Base-by-base conservation (phyloP, 2,797 vertebrate species). In the Protonibea diacanthus region DNA sequence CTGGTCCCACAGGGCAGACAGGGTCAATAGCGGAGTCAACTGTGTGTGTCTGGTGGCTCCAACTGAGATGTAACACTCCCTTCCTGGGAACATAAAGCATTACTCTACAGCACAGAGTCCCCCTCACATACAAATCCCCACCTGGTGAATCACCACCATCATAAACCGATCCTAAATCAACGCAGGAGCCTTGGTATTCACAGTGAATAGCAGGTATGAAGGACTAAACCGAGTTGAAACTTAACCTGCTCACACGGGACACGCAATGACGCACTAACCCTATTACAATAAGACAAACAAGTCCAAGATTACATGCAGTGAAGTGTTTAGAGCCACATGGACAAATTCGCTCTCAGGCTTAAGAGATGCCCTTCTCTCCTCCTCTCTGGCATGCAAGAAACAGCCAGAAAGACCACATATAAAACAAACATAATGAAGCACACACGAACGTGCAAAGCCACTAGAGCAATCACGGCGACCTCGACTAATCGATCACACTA, bases 1-100 rank as follows among this genome's bases (percentile, higher is more conserved):
- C 83, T 67, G 79, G 62, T 90, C 91, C 92, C 92, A 90, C 71
- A 83, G 93, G 92, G 89, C 87, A 90, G 86, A 88, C 83, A 18
- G 88, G 93, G 92, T 93, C 92, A 93, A 88, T 77, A 76, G 86
- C 77, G 15, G 83, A 92, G 90, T 92, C 90, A 94, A 93, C 81
- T 80, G 84, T 82, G 85, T 85, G 92, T 84, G 92, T 92, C 90
- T 93, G 93, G 88, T 94, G 89, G 90, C 84, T 69, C 85, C 83
- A 73, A 20, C 48, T 63, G 84, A 88, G 81, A 90, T 51, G 80
- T 66, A 64, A 69, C 86, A 61, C 81, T 80, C 67, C 62, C 84
- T 87, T 87, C 71, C 49, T 57, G 77, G 75, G 82, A 82, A 84
- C 80, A 61, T 25, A 53, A 66, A 76, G 74, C 65, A 29, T 59